phyloP scores from a whole-genome alignment of 1,140 invertebrate genomes.

The Dendrolimus punctatus region DNA sequence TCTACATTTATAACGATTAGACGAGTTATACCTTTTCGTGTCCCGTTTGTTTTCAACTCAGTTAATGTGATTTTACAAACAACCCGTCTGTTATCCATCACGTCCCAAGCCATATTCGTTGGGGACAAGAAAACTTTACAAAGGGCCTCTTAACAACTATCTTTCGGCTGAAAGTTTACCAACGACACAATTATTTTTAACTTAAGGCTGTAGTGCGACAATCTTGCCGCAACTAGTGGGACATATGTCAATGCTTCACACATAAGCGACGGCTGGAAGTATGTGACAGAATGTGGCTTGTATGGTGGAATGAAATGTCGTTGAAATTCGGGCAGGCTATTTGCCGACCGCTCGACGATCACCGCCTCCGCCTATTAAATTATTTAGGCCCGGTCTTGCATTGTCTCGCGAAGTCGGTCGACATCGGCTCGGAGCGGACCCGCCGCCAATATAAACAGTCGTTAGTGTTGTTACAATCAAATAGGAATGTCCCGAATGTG shows the following conservation, averaged over 20 bases:
- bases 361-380: conserved; percentile 51
- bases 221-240: too few relatives aligned
- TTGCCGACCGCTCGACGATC: conserved; percentile 37
- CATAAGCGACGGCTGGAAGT: too few relatives aligned
- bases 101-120: neutral
- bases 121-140: conserved; percentile 14
- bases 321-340: conserved; percentile 18
- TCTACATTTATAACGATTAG: conserved; percentile 13
- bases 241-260: too few relatives aligned
- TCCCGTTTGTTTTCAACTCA: too few relatives aligned
- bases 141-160: conserved; percentile 16
- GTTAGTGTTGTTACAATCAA: conserved; percentile 51
- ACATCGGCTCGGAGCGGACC: conserved; percentile 12
- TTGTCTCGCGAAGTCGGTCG: conserved; percentile 51
- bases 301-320: too few relatives aligned
- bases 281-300: too few relatives aligned
- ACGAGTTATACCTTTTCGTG: neutral
- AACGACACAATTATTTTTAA: conserved; percentile 16
- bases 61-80: too few relatives aligned
- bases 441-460: conserved; percentile 53
- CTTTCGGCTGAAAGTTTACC: conserved; percentile 16
- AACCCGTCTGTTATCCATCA: conserved; percentile 7
- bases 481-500: conserved; percentile 41
- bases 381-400: conserved; percentile 55
- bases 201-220: neutral